Percentiles rank a stretch among this genome's conserved stretches.
Conservation (phyloP, 2,888 invertebrate species). For the Helobdella robusta region DNA sequence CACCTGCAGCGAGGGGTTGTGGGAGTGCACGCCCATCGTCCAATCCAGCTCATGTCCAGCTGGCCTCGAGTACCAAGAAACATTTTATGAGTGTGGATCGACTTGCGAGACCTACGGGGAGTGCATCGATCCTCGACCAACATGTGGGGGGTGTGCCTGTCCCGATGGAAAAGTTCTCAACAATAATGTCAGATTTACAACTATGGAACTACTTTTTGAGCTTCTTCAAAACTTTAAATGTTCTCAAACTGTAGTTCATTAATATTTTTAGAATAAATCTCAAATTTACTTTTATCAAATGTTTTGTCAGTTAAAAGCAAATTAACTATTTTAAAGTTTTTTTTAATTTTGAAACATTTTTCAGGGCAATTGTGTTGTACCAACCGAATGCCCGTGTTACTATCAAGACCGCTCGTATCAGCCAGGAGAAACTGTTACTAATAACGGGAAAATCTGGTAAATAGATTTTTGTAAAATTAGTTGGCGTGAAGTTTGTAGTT, state of each 20-base stretch:
- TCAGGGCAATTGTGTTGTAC: conserved; percentile 13
- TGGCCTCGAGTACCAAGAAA: background rate
- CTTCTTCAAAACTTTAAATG: no score
- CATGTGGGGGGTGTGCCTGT: conserved; percentile 19
- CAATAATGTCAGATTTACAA: background rate
- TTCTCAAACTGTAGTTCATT: no score
- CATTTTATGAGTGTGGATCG: conserved; percentile 3
- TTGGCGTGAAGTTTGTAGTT: background rate
- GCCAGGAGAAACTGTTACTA: conserved; percentile 34
- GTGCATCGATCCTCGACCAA: conserved; percentile 2
- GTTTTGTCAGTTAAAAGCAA: background rate
- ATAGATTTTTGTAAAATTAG: background rate
- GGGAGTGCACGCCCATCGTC: background rate
- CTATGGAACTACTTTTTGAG: background rate
- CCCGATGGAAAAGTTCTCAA: conserved; percentile 3
- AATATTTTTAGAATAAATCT: no score
- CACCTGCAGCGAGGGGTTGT: conserved; percentile 5
- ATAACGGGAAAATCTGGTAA: conserved; percentile 41
- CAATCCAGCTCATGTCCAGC: background rate
- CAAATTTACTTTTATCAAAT: no score
- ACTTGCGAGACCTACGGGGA: conserved; percentile 14
- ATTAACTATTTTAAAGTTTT: background rate
- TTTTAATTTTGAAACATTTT: background rate
- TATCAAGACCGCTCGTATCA: conserved; percentile 35
- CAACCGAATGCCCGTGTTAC: conserved; percentile 28